phyloP scores from a whole-genome alignment of 2,113 vertebrate species.

The Panthera leo region DNA sequence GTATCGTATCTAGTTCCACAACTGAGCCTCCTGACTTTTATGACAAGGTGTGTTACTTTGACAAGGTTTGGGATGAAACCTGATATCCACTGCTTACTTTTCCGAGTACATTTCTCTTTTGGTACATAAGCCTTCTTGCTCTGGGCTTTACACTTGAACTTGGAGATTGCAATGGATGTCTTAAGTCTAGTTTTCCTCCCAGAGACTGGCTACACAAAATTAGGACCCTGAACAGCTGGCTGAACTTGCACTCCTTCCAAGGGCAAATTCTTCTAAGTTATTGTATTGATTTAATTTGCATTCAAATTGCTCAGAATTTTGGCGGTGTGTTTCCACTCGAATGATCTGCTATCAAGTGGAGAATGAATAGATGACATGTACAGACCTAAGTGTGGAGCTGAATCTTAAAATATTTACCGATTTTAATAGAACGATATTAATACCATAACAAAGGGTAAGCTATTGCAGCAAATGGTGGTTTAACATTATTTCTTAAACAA shows the following conservation, averaged over 20 bases:
- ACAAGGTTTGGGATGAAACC: background rate
- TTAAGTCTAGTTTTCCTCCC: slow-evolving; percentile 28
- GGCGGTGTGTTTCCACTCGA: slow-evolving; percentile 64
- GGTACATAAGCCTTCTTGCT: slow-evolving; percentile 17
- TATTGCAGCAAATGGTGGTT: background rate
- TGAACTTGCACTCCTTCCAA: slow-evolving; percentile 67
- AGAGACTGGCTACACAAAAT: slow-evolving; percentile 51
- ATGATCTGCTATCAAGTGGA: slow-evolving; percentile 79
- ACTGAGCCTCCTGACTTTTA: background rate
- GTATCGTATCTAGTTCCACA: background rate
- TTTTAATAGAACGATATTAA: slow-evolving; percentile 60
- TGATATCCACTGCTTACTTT: background rate
- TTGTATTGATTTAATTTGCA: slow-evolving; percentile 80
- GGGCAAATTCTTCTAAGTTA: slow-evolving; percentile 75
- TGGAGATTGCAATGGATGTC: slow-evolving; percentile 33
- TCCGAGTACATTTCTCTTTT: background rate
- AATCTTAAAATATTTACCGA: slow-evolving; percentile 68
- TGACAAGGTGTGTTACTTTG: background rate
- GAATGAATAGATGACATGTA: slow-evolving; percentile 73
- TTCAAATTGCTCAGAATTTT: slow-evolving; percentile 77
- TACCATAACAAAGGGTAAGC: slow-evolving; percentile 23
- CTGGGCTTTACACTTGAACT: slow-evolving; percentile 56
- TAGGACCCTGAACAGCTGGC: slow-evolving; percentile 27
- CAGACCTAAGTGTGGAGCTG: slow-evolving; percentile 10
- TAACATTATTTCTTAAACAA: slow-evolving; percentile 44